Conservation (phyloP, 2,888 invertebrate genomes). For the Malthinus seriepunctatus region DNA sequence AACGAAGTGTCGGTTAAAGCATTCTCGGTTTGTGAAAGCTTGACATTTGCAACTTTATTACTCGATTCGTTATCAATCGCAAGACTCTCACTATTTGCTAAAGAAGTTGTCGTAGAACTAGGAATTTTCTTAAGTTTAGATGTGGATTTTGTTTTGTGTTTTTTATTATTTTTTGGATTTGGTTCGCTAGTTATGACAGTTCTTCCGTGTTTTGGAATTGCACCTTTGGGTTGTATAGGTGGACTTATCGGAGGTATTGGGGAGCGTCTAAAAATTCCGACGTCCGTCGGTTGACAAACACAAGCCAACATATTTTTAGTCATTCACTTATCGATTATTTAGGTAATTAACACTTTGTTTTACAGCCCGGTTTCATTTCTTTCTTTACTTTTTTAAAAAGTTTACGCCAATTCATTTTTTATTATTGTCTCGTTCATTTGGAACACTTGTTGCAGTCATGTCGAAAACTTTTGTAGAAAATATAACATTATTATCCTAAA, state of each 20-base stretch:
- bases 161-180: conserved; percentile 19
- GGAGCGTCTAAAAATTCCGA: conserved; percentile 61
- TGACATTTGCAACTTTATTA: conserved; percentile 12
- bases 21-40: conserved; percentile 15
- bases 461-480: conserved; percentile 23
- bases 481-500: conserved; percentile 28
- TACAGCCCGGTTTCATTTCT: conserved; percentile 7
- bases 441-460: conserved; percentile 28
- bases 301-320: conserved; percentile 65
- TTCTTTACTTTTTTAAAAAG: background rate
- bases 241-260: conserved; percentile 56
- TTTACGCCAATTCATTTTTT: conserved; percentile 9
- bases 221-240: conserved; percentile 45
- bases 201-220: conserved; percentile 44
- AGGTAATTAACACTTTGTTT: conserved; percentile 11
- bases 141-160: conserved; percentile 12
- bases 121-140: background rate
- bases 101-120: too few species aligned
- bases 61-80: conserved; percentile 9
- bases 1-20: conserved; percentile 1
- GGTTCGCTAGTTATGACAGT: conserved; percentile 43
- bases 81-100: background rate
- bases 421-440: conserved; percentile 25
- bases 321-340: conserved; percentile 8
- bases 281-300: conserved; percentile 68